Percentiles rank a stretch among this genome's conserved stretches.
phyloP scores from a whole-genome alignment of 2,797 vertebrate species.

The Serranus cabrilla region DNA sequence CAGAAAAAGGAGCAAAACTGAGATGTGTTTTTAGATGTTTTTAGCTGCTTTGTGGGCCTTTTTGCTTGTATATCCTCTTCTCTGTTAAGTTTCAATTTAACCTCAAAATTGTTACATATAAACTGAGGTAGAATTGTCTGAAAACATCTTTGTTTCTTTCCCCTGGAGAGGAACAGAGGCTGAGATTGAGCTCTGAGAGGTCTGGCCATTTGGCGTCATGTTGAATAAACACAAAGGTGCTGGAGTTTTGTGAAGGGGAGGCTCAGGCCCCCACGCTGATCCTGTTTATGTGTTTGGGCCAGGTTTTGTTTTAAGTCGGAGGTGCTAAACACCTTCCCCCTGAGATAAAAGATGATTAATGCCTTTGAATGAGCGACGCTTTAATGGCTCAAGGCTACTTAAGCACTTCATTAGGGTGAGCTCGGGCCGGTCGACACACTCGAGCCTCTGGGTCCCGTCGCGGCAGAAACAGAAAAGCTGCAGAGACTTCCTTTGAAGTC shows the following conservation, averaged over 20 bases:
- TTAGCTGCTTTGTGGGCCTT: too few species aligned
- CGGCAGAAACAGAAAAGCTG: conserved; percentile 68
- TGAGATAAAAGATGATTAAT: conserved; percentile 85
- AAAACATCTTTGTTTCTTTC: not conserved
- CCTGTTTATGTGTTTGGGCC: conserved; percentile 81
- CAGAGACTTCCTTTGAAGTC: conserved; percentile 82
- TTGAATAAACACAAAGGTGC: conserved; percentile 87
- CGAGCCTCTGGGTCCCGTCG: conserved; percentile 62
- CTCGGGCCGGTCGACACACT: conserved; percentile 72
- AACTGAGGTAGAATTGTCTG: not conserved
- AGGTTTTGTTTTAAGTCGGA: conserved; percentile 81
- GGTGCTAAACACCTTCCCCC: conserved; percentile 82
- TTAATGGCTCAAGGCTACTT: conserved; percentile 82
- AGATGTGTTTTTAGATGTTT: too few species aligned
- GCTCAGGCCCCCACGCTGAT: conserved; percentile 76
- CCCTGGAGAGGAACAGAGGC: conserved; percentile 26
- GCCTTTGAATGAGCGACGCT: conserved; percentile 80
- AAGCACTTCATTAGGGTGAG: conserved; percentile 85
- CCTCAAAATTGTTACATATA: not conserved
- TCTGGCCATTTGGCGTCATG: conserved; percentile 83
- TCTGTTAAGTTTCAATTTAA: too few species aligned
- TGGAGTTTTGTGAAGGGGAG: conserved; percentile 69
- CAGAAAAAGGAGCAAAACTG: too few species aligned
- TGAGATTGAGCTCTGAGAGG: conserved; percentile 42
- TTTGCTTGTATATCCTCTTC: too few species aligned